A percentile compares a stretch with the other conserved stretches of the same genome.
phyloP scores from a whole-genome alignment of 2,797 vertebrate genomes.

The Zenarchopterus dispar region DNA sequence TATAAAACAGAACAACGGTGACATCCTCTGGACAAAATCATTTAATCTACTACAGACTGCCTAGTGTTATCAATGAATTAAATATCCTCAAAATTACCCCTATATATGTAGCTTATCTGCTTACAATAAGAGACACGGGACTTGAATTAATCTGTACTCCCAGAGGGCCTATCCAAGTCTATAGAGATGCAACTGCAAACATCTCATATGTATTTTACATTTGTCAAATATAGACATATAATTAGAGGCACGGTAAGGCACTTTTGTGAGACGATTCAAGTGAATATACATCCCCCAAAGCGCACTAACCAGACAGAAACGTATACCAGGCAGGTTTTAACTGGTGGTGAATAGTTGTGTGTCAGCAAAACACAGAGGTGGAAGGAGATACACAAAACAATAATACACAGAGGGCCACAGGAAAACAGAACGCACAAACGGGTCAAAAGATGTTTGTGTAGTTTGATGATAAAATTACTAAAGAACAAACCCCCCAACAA shows the following conservation, averaged over 20 bases:
- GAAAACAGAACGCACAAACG: constrained; percentile 17
- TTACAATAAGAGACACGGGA: constrained; percentile 6
- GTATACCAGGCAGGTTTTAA: constrained; percentile 38
- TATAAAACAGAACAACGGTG: constrained; percentile 54
- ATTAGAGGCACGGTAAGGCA: constrained; percentile 46
- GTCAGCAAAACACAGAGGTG: constrained; percentile 30
- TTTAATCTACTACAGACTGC: background rate
- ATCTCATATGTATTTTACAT: constrained; percentile 42
- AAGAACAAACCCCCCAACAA: constrained; percentile 19
- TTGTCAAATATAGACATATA: constrained; percentile 55
- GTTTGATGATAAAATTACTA: constrained; percentile 36
- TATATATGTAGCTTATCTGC: constrained; percentile 4
- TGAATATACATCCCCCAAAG: constrained; percentile 48
- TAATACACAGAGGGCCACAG: constrained; percentile 47
- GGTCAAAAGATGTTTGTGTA: constrained; percentile 18
- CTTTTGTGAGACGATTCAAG: constrained; percentile 38
- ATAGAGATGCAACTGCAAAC: constrained; percentile 16
- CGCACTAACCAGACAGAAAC: constrained; percentile 52
- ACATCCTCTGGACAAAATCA: constrained; percentile 69
- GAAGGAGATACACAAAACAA: constrained; percentile 30
- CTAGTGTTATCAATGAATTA: background rate
- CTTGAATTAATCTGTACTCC: constrained; percentile 2
- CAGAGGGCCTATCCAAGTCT: constrained; percentile 15
- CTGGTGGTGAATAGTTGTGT: constrained; percentile 55
- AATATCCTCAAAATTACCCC: constrained; percentile 3